A percentile compares a stretch with the other conserved stretches of the same genome.
Conservation (phyloP, 2,888 invertebrate genomes). For the Drosophila eohydei region DNA sequence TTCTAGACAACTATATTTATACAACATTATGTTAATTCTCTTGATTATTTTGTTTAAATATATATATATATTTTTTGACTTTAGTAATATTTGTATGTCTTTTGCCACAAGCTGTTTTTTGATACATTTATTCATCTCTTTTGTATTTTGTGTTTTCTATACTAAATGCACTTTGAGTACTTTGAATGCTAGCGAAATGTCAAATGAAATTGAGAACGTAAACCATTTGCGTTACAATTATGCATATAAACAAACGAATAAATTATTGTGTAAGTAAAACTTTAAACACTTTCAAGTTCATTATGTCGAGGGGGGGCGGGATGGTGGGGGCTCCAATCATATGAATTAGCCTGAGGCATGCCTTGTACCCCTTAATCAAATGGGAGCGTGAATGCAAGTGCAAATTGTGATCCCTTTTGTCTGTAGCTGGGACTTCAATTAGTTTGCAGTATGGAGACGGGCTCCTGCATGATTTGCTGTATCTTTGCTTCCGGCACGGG, state of each 20-base stretch:
- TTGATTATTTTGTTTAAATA: conserved; percentile 23
- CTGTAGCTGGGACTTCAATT: conserved; percentile 33
- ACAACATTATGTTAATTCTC: not conserved
- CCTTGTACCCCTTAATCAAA: no score
- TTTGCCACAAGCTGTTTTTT: conserved; percentile 37
- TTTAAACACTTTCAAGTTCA: conserved; percentile 6
- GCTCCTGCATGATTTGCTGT: conserved; percentile 82
- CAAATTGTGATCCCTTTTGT: conserved; percentile 24
- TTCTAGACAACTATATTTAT: conserved; percentile 39
- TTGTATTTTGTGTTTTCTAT: conserved; percentile 22
- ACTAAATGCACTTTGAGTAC: conserved; percentile 55
- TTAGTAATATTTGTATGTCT: conserved; percentile 21
- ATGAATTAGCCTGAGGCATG: not conserved
- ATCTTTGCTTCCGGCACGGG: conserved; percentile 82
- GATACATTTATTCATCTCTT: conserved; percentile 21
- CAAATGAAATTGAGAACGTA: conserved; percentile 70
- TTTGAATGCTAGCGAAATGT: conserved; percentile 74
- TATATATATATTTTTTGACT: conserved; percentile 23
- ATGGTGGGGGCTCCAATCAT: not conserved
- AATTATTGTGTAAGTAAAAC: conserved; percentile 63
- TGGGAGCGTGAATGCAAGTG: conserved; percentile 30
- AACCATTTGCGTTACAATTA: conserved; percentile 71
- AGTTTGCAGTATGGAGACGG: conserved; percentile 78
- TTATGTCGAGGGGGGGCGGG: conserved; percentile 1
- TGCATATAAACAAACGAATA: conserved; percentile 69